Conservation (phyloP, 2,797 vertebrate genomes). For the Oryzias dopingdopingensis region DNA sequence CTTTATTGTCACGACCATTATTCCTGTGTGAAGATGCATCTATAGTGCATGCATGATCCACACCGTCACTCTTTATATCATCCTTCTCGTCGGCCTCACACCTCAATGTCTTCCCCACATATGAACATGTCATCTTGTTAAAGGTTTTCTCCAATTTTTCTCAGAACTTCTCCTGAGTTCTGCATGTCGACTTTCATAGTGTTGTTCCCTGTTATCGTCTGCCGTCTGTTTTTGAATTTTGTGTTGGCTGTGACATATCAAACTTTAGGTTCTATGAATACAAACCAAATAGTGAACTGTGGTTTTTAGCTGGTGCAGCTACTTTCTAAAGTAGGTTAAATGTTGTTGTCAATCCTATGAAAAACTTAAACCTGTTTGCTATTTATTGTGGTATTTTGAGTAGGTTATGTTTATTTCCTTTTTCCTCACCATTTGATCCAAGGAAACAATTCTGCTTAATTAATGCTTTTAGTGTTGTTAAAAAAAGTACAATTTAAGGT, state of each 20-base stretch:
- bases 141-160: slow-evolving; percentile 40
- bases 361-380: no score
- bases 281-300: no score
- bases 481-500: no score
- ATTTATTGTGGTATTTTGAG: no score
- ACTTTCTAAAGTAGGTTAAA: no score
- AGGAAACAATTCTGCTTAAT: no score
- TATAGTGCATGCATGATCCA: slow-evolving; percentile 31
- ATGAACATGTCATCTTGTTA: slow-evolving; percentile 57
- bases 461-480: no score
- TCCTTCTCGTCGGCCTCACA: slow-evolving; percentile 42
- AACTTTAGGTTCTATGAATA: neutral
- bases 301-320: no score
- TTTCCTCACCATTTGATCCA: slow-evolving; percentile 3
- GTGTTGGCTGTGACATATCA: slow-evolving; percentile 19
- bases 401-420: slow-evolving; percentile 12
- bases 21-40: slow-evolving; percentile 28
- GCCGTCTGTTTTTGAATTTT: slow-evolving; percentile 49
- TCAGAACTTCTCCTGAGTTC: slow-evolving; percentile 49
- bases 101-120: slow-evolving; percentile 36
- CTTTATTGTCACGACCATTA: slow-evolving; percentile 39
- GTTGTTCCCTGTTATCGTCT: slow-evolving; percentile 59
- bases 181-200: slow-evolving; percentile 51
- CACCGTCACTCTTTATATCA: slow-evolving; percentile 33
- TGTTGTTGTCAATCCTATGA: no score